Base-by-base conservation (phyloP, 2,888 invertebrate species). In the Abscondita cerata region DNA sequence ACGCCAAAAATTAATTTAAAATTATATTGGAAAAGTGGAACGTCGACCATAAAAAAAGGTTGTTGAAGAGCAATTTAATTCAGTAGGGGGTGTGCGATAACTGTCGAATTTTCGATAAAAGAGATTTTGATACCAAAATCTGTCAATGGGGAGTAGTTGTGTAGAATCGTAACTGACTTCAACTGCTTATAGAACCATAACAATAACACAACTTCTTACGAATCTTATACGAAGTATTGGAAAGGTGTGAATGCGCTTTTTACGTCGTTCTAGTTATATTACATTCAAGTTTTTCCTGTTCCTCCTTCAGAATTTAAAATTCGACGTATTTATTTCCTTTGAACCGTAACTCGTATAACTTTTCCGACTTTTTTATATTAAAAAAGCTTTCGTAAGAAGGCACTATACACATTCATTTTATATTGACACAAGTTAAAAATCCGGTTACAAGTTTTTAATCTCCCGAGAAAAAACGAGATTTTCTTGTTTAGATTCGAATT, bases 81-180 rank as follows among this genome's bases (percentile, higher is more conserved):
- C 41, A 15, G 41, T 41, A 41, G 41, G 16, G n/a, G 41, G 41
- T 15, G 15, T 12, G 41, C 41, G 2, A 41, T 41, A 41, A 41
- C 41, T 41, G 41, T 41, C 41, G 41, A 9, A 15, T 41, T 41
- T 41, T 15, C 15, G 8, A 41, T 41, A 12, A 15, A 41, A 47
- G 25, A 40, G 48, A 56, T 61, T 61, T 51, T 31, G 56, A 51
- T 57, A 36, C 52, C 61, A 47, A 61, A 60, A 61, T 61, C 61
- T 61, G 56, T 46, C 51, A 36, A 56, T 47, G 41, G 61, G 61
- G 61, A 57, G 54, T 48, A 54, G 18, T 54, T 59, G n/a, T n/a
- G 33, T 19, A 18, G 13, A 19, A n/a, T 36, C 40, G 46, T 16
- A 44, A 44, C 15, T 44, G 47, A 25, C 25, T 47, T 47, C 19